These are phyloP conservation scores for Vanacampus margaritifer DNA, from an alignment of 2,113 vertebrate genomes.

Conservation along the genomic window DNA sequence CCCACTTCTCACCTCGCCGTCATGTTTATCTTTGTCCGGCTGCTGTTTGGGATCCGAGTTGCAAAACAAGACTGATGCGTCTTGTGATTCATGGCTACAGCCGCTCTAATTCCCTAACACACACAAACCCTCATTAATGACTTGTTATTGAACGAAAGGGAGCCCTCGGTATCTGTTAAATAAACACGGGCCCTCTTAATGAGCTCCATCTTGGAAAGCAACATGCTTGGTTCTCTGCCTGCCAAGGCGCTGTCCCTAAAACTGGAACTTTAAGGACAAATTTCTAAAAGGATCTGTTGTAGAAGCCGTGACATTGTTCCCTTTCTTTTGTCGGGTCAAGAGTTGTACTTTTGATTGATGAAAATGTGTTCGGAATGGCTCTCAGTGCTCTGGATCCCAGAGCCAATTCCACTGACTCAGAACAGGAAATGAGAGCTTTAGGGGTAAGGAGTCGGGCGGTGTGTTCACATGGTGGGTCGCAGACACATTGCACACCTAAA, in stretches of 20 bases:
- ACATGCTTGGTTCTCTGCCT: constrained; percentile 12
- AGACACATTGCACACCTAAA: constrained; percentile 30
- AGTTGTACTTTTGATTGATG: constrained; percentile 50
- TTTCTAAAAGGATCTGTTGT: neutral
- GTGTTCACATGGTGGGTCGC: constrained; percentile 42
- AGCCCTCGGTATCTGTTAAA: constrained; percentile 73
- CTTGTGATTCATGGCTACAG: constrained; percentile 70
- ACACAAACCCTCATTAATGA: constrained; percentile 76
- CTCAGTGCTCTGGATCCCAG: constrained; percentile 31
- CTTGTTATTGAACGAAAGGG: constrained; percentile 73
- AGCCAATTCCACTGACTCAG: constrained; percentile 57
- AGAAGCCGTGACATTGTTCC: constrained; percentile 14
- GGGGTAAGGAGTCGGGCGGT: constrained; percentile 46
- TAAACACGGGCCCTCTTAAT: constrained; percentile 70
- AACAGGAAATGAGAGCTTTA: constrained; percentile 78
- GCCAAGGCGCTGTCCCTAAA: neutral
- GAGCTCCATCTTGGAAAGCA: constrained; percentile 58
- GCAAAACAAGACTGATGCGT: constrained; percentile 67
- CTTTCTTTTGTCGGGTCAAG: constrained; percentile 24
- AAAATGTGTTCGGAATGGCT: constrained; percentile 42
- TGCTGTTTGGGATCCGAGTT: constrained; percentile 64
- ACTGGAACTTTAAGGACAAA: neutral
- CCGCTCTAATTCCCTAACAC: constrained; percentile 67
- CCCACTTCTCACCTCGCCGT: constrained; percentile 32
- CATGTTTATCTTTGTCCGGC: constrained; percentile 56